Evolutionary conservation across 2,888 invertebrate species (phyloP).

Genomic region (Patella ulyssiponensis): DNA sequence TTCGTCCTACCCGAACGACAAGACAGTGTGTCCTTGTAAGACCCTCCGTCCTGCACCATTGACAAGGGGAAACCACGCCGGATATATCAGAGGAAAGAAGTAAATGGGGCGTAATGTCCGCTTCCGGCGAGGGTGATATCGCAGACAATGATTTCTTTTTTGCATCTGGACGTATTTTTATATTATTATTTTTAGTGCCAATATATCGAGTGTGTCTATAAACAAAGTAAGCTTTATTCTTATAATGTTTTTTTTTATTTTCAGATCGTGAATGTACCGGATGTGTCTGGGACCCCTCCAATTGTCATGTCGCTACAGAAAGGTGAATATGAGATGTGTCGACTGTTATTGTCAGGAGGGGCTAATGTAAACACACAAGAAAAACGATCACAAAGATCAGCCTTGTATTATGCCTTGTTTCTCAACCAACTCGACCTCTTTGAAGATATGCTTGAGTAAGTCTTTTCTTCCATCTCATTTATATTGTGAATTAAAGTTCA

Average conservation of each 20-base stretch:
- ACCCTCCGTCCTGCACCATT: no score
- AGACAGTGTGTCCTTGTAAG: no score
- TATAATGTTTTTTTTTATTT: conserved; percentile 19
- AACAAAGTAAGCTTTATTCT: no score
- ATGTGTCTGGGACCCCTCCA: conserved; percentile 54
- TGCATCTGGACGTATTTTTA: no score
- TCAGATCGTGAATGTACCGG: conserved; percentile 48
- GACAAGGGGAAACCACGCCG: no score
- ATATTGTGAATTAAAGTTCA: neutral
- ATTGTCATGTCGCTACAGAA: conserved; percentile 58
- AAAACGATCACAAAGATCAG: conserved; percentile 51
- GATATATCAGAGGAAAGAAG: no score
- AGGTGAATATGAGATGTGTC: conserved; percentile 51
- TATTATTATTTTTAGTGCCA: no score
- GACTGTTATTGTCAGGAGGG: conserved; percentile 51
- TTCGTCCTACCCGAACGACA: no score
- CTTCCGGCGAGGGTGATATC: no score
- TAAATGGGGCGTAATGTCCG: no score
- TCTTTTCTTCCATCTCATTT: conserved; percentile 11
- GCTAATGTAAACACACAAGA: conserved; percentile 57
- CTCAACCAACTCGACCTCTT: conserved; percentile 53
- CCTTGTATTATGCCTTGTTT: conserved; percentile 60
- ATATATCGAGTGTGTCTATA: no score
- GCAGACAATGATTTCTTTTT: no score
- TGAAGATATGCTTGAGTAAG: conserved; percentile 57